Evolutionary conservation across 2,888 invertebrate species (phyloP).

Genomic region (Embidobia sp.): DNA sequence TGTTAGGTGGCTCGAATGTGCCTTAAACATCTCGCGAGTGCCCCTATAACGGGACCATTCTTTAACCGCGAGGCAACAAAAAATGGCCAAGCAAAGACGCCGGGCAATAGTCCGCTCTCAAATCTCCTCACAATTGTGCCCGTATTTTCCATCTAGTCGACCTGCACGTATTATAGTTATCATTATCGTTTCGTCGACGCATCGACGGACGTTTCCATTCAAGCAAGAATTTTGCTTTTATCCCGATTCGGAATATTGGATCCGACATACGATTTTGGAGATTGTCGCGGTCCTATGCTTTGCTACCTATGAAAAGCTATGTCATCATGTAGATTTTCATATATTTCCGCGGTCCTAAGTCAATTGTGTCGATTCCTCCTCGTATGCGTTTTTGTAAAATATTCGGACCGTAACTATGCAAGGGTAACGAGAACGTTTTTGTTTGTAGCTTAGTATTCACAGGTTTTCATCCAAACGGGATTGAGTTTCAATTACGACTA

Average conservation of each 20-base stretch:
- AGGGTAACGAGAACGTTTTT: background rate
- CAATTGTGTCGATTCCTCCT: conserved; percentile 16
- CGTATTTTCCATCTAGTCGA: conserved; percentile 51
- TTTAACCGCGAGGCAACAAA: conserved; percentile 43
- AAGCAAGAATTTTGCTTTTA: conserved; percentile 34
- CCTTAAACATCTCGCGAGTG: conserved; percentile 55
- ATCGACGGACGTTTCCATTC: conserved; percentile 44
- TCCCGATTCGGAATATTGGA: conserved; percentile 44
- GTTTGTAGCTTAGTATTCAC: background rate
- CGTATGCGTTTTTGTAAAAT: conserved; percentile 18
- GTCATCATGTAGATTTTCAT: conserved; percentile 50
- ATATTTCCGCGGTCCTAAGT: conserved; percentile 30
- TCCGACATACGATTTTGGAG: conserved; percentile 30
- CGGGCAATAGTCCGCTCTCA: conserved; percentile 63
- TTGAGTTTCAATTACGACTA: background rate
- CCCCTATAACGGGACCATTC: conserved; percentile 46
- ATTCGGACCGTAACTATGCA: background rate
- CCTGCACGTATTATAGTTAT: conserved; percentile 48
- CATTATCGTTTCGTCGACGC: conserved; percentile 47
- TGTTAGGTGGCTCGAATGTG: conserved; percentile 38
- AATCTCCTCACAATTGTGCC: conserved; percentile 51
- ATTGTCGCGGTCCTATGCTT: conserved; percentile 26
- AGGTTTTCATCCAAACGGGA: background rate
- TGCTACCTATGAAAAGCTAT: conserved; percentile 35
- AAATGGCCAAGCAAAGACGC: conserved; percentile 3